A percentile compares a stretch with the other conserved stretches of the same genome.
These are phyloP conservation scores for Platycheirus rosarum DNA, from an alignment of 2,888 invertebrate species.

Conservation along the genomic window DNA sequence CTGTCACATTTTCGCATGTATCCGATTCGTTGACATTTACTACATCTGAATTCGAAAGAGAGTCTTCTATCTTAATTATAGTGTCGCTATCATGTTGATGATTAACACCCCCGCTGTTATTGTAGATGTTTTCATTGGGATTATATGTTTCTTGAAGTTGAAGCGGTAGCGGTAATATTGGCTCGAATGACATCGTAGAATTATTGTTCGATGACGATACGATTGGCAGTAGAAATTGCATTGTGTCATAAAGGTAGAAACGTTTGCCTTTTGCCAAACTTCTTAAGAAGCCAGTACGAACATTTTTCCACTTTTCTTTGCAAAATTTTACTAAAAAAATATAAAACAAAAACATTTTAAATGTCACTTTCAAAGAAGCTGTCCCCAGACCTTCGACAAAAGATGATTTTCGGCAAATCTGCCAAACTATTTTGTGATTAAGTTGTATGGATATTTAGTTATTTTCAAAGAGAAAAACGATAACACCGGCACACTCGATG, in stretches of 20 bases:
- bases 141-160: no score
- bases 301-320: slow-evolving; percentile 75
- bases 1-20: slow-evolving; percentile 18
- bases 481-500: no score
- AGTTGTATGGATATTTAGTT: no score
- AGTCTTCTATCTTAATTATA: slow-evolving; percentile 31
- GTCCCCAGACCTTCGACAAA: no score
- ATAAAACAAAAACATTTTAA: slow-evolving; percentile 6
- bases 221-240: slow-evolving; percentile 70
- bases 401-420: no score
- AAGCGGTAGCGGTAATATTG: background rate
- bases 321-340: slow-evolving; percentile 58
- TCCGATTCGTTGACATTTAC: slow-evolving; percentile 42
- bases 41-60: slow-evolving; percentile 16
- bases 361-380: no score
- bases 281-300: slow-evolving; percentile 74
- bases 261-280: slow-evolving; percentile 67
- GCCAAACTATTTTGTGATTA: no score
- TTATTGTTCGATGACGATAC: no score
- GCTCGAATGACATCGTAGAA: slow-evolving; percentile 1
- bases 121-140: background rate
- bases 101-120: background rate
- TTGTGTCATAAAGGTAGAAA: slow-evolving; percentile 73
- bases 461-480: no score
- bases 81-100: background rate